Conservation (phyloP, 2,888 invertebrate species). For the Tenthredo livida region DNA sequence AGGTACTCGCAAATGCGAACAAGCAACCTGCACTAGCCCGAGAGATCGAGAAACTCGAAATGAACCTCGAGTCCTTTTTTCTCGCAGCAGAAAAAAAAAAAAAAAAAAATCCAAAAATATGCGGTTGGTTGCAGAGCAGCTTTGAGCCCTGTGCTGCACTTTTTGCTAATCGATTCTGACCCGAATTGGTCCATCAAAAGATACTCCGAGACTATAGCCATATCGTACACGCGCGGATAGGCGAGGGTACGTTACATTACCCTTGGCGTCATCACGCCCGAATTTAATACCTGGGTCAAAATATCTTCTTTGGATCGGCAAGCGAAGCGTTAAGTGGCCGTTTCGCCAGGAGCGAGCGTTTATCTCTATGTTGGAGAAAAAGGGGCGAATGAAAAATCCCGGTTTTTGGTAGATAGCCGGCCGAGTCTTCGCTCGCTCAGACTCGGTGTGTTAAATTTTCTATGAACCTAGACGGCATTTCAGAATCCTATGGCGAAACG, state of each 20-base stretch:
- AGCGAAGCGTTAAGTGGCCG: conserved; percentile 15
- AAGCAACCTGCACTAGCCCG: background rate
- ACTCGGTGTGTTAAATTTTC: background rate
- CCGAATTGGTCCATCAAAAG: background rate
- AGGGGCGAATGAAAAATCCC: background rate
- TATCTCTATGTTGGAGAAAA: background rate
- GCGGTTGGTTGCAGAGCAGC: too few relatives aligned
- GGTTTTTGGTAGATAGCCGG: background rate
- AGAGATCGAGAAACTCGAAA: background rate
- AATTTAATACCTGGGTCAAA: conserved; percentile 25
- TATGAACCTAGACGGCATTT: background rate
- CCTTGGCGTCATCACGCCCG: background rate
- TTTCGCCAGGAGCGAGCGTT: background rate
- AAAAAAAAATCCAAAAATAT: background rate
- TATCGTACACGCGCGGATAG: background rate
- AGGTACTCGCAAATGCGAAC: conserved; percentile 1
- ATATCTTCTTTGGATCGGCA: background rate
- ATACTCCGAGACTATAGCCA: background rate
- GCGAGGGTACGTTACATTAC: background rate
- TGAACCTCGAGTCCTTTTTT: background rate
- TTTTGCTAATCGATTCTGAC: background rate
- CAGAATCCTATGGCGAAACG: background rate
- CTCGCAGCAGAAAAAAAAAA: background rate
- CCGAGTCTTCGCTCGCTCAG: background rate
- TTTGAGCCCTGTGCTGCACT: background rate